A percentile compares a stretch with the other conserved stretches of the same genome.
Conservation (phyloP, 2,888 invertebrate species). For the Acronicta aceris region DNA sequence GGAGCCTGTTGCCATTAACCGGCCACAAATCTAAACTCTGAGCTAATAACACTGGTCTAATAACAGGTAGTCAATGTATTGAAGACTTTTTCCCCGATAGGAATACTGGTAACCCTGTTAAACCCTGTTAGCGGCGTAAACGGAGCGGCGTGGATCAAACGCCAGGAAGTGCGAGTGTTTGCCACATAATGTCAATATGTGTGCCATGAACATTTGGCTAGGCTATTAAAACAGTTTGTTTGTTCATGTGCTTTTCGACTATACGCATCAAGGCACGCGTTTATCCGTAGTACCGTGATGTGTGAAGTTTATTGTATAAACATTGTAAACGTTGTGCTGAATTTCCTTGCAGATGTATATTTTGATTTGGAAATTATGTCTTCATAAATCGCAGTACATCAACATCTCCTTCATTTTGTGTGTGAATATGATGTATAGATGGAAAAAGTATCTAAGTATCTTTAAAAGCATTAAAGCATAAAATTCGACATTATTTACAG, state of each 20-base stretch:
- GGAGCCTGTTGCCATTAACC: too few relatives aligned
- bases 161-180: slow-evolving; percentile 65
- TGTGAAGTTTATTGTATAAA: slow-evolving; percentile 49
- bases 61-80: too few relatives aligned
- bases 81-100: not conserved
- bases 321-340: slow-evolving; percentile 13
- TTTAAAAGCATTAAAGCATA: too few relatives aligned
- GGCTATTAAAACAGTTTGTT: slow-evolving; percentile 74
- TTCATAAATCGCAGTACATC: not conserved
- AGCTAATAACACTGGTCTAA: too few relatives aligned
- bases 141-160: slow-evolving; percentile 63
- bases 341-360: slow-evolving; percentile 21
- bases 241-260: slow-evolving; percentile 72
- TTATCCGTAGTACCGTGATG: slow-evolving; percentile 34
- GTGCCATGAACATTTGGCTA: slow-evolving; percentile 66
- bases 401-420: not conserved
- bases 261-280: slow-evolving; percentile 54
- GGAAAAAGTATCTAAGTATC: too few relatives aligned
- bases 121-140: slow-evolving; percentile 31
- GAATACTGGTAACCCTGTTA: slow-evolving; percentile 22
- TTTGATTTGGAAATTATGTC: slow-evolving; percentile 15
- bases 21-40: too few relatives aligned
- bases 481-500: too few relatives aligned
- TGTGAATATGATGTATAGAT: too few relatives aligned
- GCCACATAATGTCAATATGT: slow-evolving; percentile 73